These are phyloP conservation scores for Triplophysa yarkandensis DNA, from an alignment of 2,797 vertebrate species.

Conservation along the genomic window DNA sequence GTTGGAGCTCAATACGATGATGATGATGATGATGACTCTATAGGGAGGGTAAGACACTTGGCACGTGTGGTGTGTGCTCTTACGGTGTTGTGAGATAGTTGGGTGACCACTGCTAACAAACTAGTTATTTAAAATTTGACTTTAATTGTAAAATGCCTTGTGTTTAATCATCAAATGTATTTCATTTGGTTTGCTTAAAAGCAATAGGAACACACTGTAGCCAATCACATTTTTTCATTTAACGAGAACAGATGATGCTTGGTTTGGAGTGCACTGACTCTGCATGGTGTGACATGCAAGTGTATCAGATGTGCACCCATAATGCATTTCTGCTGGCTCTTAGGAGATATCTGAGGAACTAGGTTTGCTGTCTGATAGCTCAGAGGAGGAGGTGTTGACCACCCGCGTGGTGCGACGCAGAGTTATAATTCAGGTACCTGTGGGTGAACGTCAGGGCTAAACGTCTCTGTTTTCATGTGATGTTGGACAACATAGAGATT, in stretches of 20 bases:
- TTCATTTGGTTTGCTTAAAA: background rate
- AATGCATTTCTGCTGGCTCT: conserved; percentile 77
- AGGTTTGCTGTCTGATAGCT: conserved; percentile 90
- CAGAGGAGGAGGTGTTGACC: conserved; percentile 93
- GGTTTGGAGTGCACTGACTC: conserved; percentile 27
- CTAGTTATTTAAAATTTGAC: background rate
- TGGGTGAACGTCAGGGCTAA: background rate
- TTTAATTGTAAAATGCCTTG: too few species aligned
- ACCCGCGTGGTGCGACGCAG: conserved; percentile 94
- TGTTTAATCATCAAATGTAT: conserved; percentile 34
- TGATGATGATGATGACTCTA: conserved; percentile 75
- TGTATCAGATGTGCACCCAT: conserved; percentile 31
- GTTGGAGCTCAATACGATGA: conserved; percentile 68
- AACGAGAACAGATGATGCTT: conserved; percentile 55
- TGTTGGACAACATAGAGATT: too few species aligned
- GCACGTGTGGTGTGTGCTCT: conserved; percentile 66
- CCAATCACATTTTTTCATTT: conserved; percentile 13
- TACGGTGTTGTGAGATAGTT: conserved; percentile 54
- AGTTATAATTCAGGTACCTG: conserved; percentile 89
- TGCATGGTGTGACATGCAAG: conserved; percentile 40
- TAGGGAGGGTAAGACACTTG: conserved; percentile 84
- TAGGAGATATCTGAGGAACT: conserved; percentile 92
- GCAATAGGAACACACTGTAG: conserved; percentile 42
- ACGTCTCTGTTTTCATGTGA: background rate
- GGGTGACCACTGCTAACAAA: conserved; percentile 42